Base-by-base conservation (phyloP, 2,113 vertebrate species). In the Hippocampus mohnikei region DNA sequence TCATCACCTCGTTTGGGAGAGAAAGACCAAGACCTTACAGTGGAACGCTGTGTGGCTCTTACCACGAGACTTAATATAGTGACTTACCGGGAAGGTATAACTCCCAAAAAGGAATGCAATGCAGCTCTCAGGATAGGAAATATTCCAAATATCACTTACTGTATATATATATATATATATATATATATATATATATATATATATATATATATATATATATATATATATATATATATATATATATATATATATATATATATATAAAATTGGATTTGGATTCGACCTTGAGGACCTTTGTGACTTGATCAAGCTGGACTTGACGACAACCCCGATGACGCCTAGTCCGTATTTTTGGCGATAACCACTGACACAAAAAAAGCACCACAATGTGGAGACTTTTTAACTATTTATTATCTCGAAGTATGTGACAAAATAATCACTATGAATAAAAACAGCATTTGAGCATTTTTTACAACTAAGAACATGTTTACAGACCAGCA, bases 401-500 rank as follows among this genome's bases (percentile, higher is more conserved):
- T 83, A 82, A 86, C 84, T 90, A 90, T 93, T 93, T 93, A 93
- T 91, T 93, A 84, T 91, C 77, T 84, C 86, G 75, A 89, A 89
- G 81, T 89, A 90, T 86, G 87, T 90, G 90, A 88, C 90, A 92
- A 92, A 93, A 93, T 91, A 91, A 83, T 88, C 61, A 83, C 89
- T 88, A 91, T 91, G 81, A 81, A 86, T 87, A 92, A 90, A 92
- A 92, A 92, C 89, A 86, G 86, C 83, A 84, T 86, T 91, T 86
- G 84, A 64, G 87, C 81, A 58, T 90, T 90, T 90, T 90, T 75
- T 89, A 96, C 94, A 96, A 91, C 91, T 94, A 93, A 79, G 93
- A 94, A 95, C 95, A 94, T 91, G 94, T 95, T 93, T 95, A 95
- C 91, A 94, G 94, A 96, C 88, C 94, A 93, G 93, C 93, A 92